A percentile compares a stretch with the other conserved stretches of the same genome.
These are phyloP conservation scores for Sarcophaga subvicina DNA, from an alignment of 2,888 invertebrate genomes.

Conservation along the genomic window DNA sequence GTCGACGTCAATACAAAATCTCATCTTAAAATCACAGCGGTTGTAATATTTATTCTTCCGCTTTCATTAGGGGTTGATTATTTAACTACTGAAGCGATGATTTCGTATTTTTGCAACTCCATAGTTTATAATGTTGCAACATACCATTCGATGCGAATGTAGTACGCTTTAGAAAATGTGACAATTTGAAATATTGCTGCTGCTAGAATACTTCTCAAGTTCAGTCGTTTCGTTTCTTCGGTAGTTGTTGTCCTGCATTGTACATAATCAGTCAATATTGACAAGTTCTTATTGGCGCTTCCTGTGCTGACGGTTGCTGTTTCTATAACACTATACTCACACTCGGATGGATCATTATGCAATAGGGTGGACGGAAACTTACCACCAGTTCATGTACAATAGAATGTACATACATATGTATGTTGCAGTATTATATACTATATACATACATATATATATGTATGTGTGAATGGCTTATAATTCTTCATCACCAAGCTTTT, in stretches of 20 bases:
- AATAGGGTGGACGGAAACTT: constrained; percentile 28
- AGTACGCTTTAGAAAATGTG: background rate
- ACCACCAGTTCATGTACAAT: background rate
- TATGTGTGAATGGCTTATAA: constrained; percentile 52
- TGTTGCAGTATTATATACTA: background rate
- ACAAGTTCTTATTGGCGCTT: constrained; percentile 81
- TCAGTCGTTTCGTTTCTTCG: background rate
- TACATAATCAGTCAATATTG: constrained; percentile 81
- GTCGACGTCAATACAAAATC: constrained; percentile 55
- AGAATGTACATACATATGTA: background rate
- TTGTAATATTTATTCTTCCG: constrained; percentile 53
- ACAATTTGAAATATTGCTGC: background rate
- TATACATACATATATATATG: background rate
- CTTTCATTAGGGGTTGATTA: constrained; percentile 63
- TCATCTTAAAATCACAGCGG: constrained; percentile 53
- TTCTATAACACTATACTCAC: constrained; percentile 36
- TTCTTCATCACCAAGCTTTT: constrained; percentile 56
- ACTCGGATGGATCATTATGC: background rate
- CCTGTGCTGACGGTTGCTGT: constrained; percentile 71
- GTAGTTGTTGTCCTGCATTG: constrained; percentile 8
- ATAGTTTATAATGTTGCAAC: constrained; percentile 6
- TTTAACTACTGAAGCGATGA: constrained; percentile 12
- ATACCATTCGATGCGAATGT: background rate
- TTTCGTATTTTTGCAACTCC: background rate
- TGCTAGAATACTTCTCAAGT: background rate